A percentile compares a stretch with the other conserved stretches of the same genome.
These are phyloP conservation scores for Diadumene lineata DNA, from an alignment of 92 coral and sea anemone genomes.

Conservation along the genomic window DNA sequence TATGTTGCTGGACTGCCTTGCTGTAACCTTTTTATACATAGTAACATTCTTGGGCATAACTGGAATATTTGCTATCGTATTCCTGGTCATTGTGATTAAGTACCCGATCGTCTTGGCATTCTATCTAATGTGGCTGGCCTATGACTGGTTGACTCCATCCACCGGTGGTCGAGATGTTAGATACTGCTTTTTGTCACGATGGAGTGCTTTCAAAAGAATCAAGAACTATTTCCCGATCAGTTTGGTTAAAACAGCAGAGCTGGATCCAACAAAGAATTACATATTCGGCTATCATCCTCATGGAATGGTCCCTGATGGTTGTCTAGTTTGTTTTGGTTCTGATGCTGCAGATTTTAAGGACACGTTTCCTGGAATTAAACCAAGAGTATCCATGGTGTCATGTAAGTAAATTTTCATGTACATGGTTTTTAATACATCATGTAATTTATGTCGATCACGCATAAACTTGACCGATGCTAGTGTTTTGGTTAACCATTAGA, in stretches of 20 bases:
- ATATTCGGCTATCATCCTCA: slow-evolving; percentile 96
- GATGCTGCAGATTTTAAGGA: slow-evolving; percentile 87
- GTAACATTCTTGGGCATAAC: slow-evolving; percentile 2
- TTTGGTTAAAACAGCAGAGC: slow-evolving; percentile 61
- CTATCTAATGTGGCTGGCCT: slow-evolving; percentile 1
- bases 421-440: neutral
- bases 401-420: slow-evolving; percentile 75
- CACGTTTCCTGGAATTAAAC: slow-evolving; percentile 84
- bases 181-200: slow-evolving; percentile 51
- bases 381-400: slow-evolving; percentile 46
- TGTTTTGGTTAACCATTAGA: too few relatives aligned
- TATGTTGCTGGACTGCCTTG: neutral
- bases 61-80: neutral
- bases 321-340: slow-evolving; percentile 80
- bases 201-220: slow-evolving; percentile 71
- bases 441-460: neutral
- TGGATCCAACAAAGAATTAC: slow-evolving; percentile 84
- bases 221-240: slow-evolving; percentile 87
- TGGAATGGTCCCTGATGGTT: slow-evolving; percentile 94
- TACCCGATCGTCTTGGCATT: neutral
- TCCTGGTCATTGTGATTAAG: neutral
- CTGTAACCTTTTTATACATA: neutral
- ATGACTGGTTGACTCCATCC: slow-evolving; percentile 62
- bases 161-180: slow-evolving; percentile 84
- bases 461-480: neutral